phyloP scores from a whole-genome alignment of 2,113 vertebrate species.

The Crotalus viridis region DNA sequence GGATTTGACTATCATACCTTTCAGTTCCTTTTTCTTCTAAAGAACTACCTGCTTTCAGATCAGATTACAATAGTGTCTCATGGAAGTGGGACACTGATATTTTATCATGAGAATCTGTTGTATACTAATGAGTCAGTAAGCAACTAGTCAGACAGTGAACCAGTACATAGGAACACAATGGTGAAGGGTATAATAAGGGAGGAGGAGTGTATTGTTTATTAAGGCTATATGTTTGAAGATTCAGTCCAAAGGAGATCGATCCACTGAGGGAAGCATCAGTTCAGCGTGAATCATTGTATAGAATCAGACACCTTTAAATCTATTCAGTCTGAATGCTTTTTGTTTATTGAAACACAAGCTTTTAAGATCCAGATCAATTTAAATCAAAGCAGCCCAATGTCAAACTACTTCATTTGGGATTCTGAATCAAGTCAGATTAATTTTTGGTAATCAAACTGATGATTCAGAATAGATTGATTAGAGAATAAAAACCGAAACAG shows the following conservation, averaged over 20 bases:
- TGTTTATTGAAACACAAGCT: neutral
- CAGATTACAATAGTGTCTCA: neutral
- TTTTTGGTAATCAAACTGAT: neutral
- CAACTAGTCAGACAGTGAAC: neutral
- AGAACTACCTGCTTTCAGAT: neutral
- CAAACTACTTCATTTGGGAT: neutral
- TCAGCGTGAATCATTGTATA: neutral
- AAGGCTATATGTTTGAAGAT: neutral
- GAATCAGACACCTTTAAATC: neutral
- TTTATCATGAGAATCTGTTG: neutral
- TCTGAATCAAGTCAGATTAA: neutral
- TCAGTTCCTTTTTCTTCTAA: constrained; percentile 6
- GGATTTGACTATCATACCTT: neutral
- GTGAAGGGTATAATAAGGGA: neutral
- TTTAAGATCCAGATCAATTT: neutral
- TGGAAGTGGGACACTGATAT: neutral
- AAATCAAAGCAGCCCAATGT: neutral
- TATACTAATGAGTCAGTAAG: neutral
- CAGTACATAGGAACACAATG: neutral
- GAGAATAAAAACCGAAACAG: neutral
- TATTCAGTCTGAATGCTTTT: neutral
- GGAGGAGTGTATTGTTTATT: neutral
- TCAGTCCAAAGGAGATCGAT: neutral
- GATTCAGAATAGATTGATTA: neutral
- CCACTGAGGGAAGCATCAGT: neutral